Evolutionary conservation across 2,888 invertebrate genomes (phyloP).

Genomic region (Nematopogon swammerdamellus): DNA sequence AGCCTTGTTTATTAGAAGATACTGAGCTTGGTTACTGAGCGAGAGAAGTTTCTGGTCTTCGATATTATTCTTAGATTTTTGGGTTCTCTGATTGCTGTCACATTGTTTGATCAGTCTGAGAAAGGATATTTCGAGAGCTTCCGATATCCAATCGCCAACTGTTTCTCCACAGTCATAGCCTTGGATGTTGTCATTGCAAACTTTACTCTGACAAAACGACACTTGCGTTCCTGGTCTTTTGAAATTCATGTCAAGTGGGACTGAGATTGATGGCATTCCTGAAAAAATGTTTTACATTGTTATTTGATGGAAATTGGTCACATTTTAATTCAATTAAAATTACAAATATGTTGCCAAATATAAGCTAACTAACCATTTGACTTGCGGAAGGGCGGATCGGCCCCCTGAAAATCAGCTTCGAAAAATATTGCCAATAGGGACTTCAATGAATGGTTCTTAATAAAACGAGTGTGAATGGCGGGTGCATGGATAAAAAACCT

Average conservation of each 20-base stretch:
- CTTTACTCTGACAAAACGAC: constrained; percentile 71
- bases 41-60: constrained; percentile 39
- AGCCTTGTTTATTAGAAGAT: constrained; percentile 72
- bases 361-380: too few relatives aligned
- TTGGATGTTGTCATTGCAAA: constrained; percentile 77
- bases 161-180: constrained; percentile 83
- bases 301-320: too few relatives aligned
- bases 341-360: too few relatives aligned
- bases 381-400: too few relatives aligned
- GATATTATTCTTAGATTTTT: constrained; percentile 25
- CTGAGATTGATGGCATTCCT: constrained; percentile 50
- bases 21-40: constrained; percentile 82
- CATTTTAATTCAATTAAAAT: too few relatives aligned
- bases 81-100: constrained; percentile 24
- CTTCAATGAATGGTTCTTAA: too few relatives aligned
- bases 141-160: constrained; percentile 77
- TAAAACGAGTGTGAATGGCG: too few relatives aligned
- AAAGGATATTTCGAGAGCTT: constrained; percentile 65
- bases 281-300: too few relatives aligned
- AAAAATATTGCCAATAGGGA: too few relatives aligned
- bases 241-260: constrained; percentile 43
- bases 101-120: constrained; percentile 67
- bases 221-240: constrained; percentile 22
- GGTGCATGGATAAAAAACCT: too few relatives aligned
- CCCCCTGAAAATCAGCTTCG: too few relatives aligned